Base-by-base conservation (phyloP, 2,888 invertebrate genomes). In the Diloba caeruleocephala region DNA sequence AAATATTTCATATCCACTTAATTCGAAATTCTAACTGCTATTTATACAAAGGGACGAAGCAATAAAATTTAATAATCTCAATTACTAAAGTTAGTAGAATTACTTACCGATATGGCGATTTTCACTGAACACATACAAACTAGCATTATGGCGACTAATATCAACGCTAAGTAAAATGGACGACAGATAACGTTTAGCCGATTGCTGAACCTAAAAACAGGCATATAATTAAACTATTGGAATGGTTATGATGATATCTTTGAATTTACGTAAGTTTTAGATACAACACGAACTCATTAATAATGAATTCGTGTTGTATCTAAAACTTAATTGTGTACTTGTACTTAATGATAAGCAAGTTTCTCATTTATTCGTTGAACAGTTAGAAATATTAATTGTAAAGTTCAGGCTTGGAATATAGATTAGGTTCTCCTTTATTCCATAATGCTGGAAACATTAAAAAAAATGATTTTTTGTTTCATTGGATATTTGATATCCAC, bases 51-150 rank as follows among this genome's bases (percentile, higher is more conserved):
- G 45, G 57, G 60, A 41, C 33, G 13, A 4, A 43, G 21, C 36
- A 26, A 60, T 49, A 51, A 64, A 60, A 56, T 52, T 45, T 56
- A 49, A 65, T 52, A 34, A 32, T 31, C 5, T 26, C 41, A 39
- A 63, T 63, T 21, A 41, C 15, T 10, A 49, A 46, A 57, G 51
- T 52, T 56, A 6, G 9, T 15, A 28, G 31, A 10, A 29, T 36
- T 64, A 87, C 90, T 88, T 74, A 92, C 92, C 26, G 91, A 89
- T 59, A 87, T 82, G 10, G 90, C 90, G 32, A 93, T 90, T 80
- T 92, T 90, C 9, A 91, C 92, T 0, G 92, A 92, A 29, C 92
- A 91, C 71, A 89, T 85, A 43, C 92, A 91, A 0, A 93, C 90
- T 0, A 92, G 69, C 79, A 91, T 81, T 2, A 81, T 90, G 0